Evolutionary conservation across 1,140 invertebrate species (phyloP), one percentile per base, ranked within the genome.

Genomic region (Drosophila mojavensis): DNA sequence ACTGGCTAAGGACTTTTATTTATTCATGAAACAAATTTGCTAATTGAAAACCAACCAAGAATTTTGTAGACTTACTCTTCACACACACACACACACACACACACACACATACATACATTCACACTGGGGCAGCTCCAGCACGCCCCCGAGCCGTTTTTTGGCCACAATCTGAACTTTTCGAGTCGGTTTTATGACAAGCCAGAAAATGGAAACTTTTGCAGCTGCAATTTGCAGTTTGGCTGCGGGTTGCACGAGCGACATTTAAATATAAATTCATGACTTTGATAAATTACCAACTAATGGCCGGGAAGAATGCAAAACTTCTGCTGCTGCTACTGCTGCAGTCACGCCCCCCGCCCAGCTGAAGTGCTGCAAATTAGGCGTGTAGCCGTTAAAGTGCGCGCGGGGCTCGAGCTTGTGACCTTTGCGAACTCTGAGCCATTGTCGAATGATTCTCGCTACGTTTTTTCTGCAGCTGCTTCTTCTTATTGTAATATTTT

Each of bases 221-320:
- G 78, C 71, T 79, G 76, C 75, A 82, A 72, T 75, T 66, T 79
- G 75, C 79, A 81, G 63, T 72, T 77, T 41, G 36, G 45, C 45
- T 11, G 51, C 51, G 30, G 28, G n/a, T n/a, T 11, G 26, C 1
- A 24, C 28, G 56, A 53, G 30, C 6, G 39, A 43, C 48, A 51
- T 45, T 64, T 72, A 68, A 62, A 78, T 81, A 69, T 47, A 75
- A 74, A 80, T 88, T 88, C 80, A 83, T 79, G 85, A 90, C 85
- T 85, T 90, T 90, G 85, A 90, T 90, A 90, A 89, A 90, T 82
- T 90, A 79, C 64, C 70, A 85, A 73, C 81, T 90, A 90, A 90
- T 90, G 85, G 81, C 68, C 78, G 59, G 75, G 79, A 81, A 81
- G 76, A 90, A 88, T 83, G 79, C 72, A 59, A 70, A 84, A 82